Evolutionary conservation across 2,113 vertebrate species (phyloP), one percentile per base, ranked within the genome.

Genomic region (Casuarius casuarius): DNA sequence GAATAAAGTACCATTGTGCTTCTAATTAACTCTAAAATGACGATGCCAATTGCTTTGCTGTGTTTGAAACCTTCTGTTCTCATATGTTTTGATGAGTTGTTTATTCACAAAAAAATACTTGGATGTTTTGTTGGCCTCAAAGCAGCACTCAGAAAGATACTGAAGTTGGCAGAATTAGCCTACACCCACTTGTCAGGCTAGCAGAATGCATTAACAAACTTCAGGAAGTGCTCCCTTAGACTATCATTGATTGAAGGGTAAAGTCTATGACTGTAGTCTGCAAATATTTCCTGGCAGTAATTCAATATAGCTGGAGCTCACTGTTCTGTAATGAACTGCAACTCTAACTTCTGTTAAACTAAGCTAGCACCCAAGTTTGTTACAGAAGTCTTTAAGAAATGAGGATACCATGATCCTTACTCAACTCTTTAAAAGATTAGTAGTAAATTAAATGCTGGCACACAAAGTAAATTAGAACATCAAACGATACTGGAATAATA

Each of bases 51-150:
- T 96, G 84, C 95, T 97, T 96, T 96, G 66, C 89, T 96, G 33
- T 95, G 92, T 92, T 94, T 75, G 35, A 97, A 98, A 96, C 92
- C 95, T 98, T 98, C 97, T 98, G 96, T 97, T 97, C 97, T 97
- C 95, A 87, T 92, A 97, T 58, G 92, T 94, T 97, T 95, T 97
- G 97, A 97, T 96, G 96, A 96, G 78, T 65, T 96, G 91, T 97
- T 98, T 98, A 96, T 97, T 97, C 94, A 96, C 79, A 76, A 95
- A 94, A 76, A 90, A 97, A 94, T 95, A 92, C 91, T 92, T 97
- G 71, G 52, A 63, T 96, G 85, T 67, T 97, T 96, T 96, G 84
- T 79, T 96, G 75, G 85, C 61, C 94, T 81, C 93, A 89, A 76
- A 92, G 94, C 67, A 94, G 83, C 84, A 73, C 84, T 97, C 80